Evolutionary conservation across 2,888 invertebrate species (phyloP).

Genomic region (Melanchra persicariae): DNA sequence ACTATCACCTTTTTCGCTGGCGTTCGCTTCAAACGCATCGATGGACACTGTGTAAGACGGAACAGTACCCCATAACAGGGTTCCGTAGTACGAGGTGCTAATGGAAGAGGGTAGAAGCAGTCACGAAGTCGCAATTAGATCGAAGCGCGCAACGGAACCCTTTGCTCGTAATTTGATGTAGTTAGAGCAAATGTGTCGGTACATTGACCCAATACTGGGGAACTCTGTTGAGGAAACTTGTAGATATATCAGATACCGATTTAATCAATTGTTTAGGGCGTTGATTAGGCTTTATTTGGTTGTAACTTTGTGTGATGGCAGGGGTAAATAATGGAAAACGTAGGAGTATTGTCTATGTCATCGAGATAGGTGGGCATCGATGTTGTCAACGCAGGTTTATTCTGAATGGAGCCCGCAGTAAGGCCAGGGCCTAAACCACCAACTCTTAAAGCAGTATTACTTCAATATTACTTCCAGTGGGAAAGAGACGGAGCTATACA

Average conservation of each 20-base stretch:
- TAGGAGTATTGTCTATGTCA: too few species aligned
- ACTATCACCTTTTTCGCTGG: neutral
- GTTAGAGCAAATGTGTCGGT: slow-evolving; percentile 82
- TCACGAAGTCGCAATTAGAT: slow-evolving; percentile 88
- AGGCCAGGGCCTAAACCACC: too few species aligned
- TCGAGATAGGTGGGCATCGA: too few species aligned
- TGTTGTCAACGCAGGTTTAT: too few species aligned
- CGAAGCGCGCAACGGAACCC: slow-evolving; percentile 82
- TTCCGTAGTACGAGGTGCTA: slow-evolving; percentile 75
- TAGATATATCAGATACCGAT: slow-evolving; percentile 48
- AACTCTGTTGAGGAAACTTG: slow-evolving; percentile 63
- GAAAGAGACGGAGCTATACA: too few species aligned
- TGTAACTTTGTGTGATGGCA: neutral
- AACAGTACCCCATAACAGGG: slow-evolving; percentile 40
- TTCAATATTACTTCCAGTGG: too few species aligned
- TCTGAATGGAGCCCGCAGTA: too few species aligned
- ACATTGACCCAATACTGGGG: slow-evolving; percentile 71
- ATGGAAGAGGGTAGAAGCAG: slow-evolving; percentile 84
- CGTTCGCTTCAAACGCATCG: slow-evolving; percentile 47
- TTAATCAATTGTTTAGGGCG: slow-evolving; percentile 38
- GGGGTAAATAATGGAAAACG: too few species aligned
- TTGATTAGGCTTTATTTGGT: slow-evolving; percentile 12
- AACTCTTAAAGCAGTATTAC: too few species aligned
- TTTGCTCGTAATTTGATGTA: slow-evolving; percentile 86
- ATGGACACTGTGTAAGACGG: slow-evolving; percentile 51